A percentile compares a stretch with the other conserved stretches of the same genome.
phyloP scores from a whole-genome alignment of 92 coral and sea anemone genomes.

The Palythoa grandiflora region DNA sequence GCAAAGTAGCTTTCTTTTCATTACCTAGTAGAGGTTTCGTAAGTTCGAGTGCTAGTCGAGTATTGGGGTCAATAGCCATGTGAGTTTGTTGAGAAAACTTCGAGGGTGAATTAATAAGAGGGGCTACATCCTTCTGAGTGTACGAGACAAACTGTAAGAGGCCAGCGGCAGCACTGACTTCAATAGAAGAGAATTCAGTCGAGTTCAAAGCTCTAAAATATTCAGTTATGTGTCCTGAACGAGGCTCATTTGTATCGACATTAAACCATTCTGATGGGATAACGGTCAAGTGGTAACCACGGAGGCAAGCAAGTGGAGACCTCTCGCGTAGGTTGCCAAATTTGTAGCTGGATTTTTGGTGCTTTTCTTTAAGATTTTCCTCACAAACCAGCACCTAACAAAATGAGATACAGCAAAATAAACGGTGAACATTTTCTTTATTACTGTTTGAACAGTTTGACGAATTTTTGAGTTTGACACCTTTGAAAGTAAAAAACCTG shows the following conservation, averaged over 20 bases:
- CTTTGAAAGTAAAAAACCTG: too few relatives aligned
- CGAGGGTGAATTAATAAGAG: constrained; percentile 73
- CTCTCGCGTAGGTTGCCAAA: constrained; percentile 60
- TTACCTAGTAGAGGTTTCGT: constrained; percentile 77
- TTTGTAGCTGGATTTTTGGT: constrained; percentile 66
- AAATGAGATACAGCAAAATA: background rate
- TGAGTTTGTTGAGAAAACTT: constrained; percentile 80
- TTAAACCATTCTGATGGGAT: constrained; percentile 82
- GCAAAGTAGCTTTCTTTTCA: constrained; percentile 82
- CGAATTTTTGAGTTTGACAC: background rate
- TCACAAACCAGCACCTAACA: constrained; percentile 74
- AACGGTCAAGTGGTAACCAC: constrained; percentile 75
- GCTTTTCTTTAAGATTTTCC: constrained; percentile 68
- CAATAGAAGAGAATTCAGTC: constrained; percentile 76
- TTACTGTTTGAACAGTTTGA: background rate
- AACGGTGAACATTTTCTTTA: background rate
- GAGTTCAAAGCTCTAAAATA: constrained; percentile 32
- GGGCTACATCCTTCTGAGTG: constrained; percentile 82
- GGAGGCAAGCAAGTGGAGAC: constrained; percentile 65
- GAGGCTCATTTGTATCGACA: constrained; percentile 31
- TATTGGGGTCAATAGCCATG: constrained; percentile 88
- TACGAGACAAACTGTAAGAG: constrained; percentile 76
- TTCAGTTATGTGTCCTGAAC: constrained; percentile 21
- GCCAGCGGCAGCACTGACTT: constrained; percentile 75
- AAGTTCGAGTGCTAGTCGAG: constrained; percentile 78